A percentile compares a stretch with the other conserved stretches of the same genome.
Evolutionary conservation across 2,113 vertebrate species (phyloP).

Genomic region (Myiopsitta monachus): DNA sequence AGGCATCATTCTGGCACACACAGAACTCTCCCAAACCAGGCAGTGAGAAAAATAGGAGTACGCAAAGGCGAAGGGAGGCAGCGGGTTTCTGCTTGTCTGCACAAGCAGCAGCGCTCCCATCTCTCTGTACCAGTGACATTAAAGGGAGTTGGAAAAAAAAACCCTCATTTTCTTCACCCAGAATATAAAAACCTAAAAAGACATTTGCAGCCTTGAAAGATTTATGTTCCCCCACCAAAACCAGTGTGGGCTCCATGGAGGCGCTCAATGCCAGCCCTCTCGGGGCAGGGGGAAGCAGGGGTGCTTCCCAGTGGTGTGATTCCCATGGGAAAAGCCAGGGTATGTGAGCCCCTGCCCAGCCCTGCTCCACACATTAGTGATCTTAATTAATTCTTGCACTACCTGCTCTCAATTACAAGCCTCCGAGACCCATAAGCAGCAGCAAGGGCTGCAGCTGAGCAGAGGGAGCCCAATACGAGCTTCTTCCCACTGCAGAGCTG

Average conservation of each 20-base stretch:
- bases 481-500: neutral
- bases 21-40: neutral
- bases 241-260: fast-evolving
- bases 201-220: neutral
- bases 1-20: neutral
- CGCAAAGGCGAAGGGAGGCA: neutral
- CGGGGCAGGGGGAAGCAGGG: neutral
- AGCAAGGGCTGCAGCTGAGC: neutral
- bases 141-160: neutral
- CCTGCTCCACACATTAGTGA: neutral
- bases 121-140: neutral
- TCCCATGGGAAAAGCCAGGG: neutral
- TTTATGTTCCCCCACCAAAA: neutral
- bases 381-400: neutral
- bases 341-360: neutral
- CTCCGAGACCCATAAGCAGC: neutral
- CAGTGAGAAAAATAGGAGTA: neutral
- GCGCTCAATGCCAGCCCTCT: neutral
- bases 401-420: fast-evolving
- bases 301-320: neutral
- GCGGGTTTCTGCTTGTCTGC: neutral
- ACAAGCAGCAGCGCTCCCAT: neutral
- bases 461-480: neutral
- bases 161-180: neutral
- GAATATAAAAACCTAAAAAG: neutral